phyloP scores from a whole-genome alignment of 2,797 vertebrate species.

The Myotis pilosus region DNA sequence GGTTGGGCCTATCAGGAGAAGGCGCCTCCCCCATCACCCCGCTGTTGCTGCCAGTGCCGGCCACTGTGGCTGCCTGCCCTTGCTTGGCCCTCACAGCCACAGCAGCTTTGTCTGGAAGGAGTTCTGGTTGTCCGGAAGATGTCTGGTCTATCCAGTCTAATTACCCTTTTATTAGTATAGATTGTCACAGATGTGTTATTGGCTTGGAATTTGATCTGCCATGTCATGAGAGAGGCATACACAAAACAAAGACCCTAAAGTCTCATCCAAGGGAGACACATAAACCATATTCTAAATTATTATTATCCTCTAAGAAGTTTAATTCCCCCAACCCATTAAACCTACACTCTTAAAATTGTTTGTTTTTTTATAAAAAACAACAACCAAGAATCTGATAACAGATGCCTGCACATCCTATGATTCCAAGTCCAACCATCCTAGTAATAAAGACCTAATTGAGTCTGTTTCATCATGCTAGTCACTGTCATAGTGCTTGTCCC shows the following conservation, averaged over 20 bases:
- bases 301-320: not conserved
- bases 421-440: not conserved
- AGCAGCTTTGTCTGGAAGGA: no score
- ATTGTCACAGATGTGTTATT: not conserved
- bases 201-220: not conserved
- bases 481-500: not conserved
- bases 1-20: no score
- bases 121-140: no score
- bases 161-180: no score
- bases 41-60: no score
- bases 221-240: not conserved
- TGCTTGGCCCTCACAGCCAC: no score
- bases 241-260: not conserved
- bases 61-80: no score
- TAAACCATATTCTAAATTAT: not conserved
- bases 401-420: not conserved
- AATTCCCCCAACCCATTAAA: not conserved
- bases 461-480: not conserved
- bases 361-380: not conserved
- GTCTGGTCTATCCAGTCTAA: no score
- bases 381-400: not conserved
- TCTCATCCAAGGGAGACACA: not conserved
- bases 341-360: not conserved
- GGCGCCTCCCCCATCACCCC: no score
- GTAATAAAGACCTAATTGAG: not conserved